These are phyloP conservation scores for Tetragnatha versicolor DNA, from an alignment of 1,140 invertebrate species.

Conservation along the genomic window DNA sequence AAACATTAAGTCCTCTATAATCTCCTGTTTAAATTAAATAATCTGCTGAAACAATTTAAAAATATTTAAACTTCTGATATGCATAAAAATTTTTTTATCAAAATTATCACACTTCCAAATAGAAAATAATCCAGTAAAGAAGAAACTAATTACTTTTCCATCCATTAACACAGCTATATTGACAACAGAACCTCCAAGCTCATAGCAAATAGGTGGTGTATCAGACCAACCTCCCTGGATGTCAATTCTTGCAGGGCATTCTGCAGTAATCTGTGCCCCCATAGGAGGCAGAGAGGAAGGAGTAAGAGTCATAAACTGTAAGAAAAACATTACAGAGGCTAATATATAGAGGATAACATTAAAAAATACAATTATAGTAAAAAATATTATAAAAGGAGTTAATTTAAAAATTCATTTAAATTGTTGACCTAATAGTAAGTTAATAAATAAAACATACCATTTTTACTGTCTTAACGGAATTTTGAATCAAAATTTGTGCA, in stretches of 20 bases:
- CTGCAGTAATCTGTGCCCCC: conserved; percentile 64
- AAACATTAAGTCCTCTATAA: too few species aligned
- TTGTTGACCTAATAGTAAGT: too few species aligned
- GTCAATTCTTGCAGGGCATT: conserved; percentile 68
- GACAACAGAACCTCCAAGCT: conserved; percentile 68
- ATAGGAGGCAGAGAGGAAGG: conserved; percentile 41
- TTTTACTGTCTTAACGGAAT: conserved; percentile 65
- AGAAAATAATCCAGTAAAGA: not conserved
- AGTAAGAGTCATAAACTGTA: conserved; percentile 37
- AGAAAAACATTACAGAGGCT: conserved; percentile 11
- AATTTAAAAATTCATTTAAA: not conserved
- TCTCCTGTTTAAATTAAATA: too few species aligned
- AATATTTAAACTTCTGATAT: too few species aligned
- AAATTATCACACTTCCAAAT: not conserved
- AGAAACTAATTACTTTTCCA: conserved; percentile 56
- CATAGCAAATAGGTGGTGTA: conserved; percentile 70
- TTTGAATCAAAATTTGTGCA: conserved; percentile 66
- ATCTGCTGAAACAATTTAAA: too few species aligned
- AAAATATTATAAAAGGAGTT: not conserved
- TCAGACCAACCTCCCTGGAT: conserved; percentile 69
- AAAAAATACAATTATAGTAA: not conserved
- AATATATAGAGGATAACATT: not conserved
- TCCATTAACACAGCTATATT: conserved; percentile 61
- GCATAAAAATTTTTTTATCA: too few species aligned
- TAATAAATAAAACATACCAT: conserved; percentile 59